These are phyloP conservation scores for Bungarus multicinctus DNA, from an alignment of 2,113 vertebrate species.

Conservation along the genomic window DNA sequence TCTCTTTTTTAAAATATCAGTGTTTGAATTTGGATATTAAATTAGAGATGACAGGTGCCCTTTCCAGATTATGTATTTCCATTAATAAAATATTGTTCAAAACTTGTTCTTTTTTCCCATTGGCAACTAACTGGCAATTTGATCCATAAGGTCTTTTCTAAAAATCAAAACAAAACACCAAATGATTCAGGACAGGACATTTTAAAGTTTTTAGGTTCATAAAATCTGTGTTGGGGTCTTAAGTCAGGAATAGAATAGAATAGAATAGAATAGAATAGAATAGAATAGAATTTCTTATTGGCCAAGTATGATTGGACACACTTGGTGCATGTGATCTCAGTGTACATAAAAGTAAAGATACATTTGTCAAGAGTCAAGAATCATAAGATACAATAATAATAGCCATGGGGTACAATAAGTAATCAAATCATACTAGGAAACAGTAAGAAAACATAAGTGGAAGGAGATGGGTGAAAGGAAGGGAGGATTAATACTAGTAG, in stretches of 20 bases:
- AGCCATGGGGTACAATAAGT: too few relatives aligned
- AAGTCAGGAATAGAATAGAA: neutral
- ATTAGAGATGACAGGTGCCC: neutral
- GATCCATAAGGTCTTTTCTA: neutral
- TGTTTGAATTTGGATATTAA: neutral
- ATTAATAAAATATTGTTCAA: neutral
- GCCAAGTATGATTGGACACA: too few relatives aligned
- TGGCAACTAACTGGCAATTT: neutral
- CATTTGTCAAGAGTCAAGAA: too few relatives aligned
- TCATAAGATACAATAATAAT: too few relatives aligned
- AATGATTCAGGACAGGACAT: neutral
- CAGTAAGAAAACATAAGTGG: too few relatives aligned
- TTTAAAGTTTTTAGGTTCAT: neutral
- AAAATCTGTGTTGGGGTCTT: neutral
- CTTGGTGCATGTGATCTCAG: too few relatives aligned
- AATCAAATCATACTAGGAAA: too few relatives aligned
- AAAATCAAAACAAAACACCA: neutral
- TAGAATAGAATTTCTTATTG: too few relatives aligned
- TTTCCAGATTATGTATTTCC: neutral
- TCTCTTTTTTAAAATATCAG: neutral
- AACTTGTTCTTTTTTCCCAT: neutral
- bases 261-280: too few relatives aligned
- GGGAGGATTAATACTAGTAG: too few relatives aligned
- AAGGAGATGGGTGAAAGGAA: too few relatives aligned
- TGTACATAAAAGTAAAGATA: too few relatives aligned